A percentile compares a stretch with the other conserved stretches of the same genome.
Evolutionary conservation across 2,113 vertebrate genomes (phyloP).

Genomic region (Thalassarche chlororhynchos): DNA sequence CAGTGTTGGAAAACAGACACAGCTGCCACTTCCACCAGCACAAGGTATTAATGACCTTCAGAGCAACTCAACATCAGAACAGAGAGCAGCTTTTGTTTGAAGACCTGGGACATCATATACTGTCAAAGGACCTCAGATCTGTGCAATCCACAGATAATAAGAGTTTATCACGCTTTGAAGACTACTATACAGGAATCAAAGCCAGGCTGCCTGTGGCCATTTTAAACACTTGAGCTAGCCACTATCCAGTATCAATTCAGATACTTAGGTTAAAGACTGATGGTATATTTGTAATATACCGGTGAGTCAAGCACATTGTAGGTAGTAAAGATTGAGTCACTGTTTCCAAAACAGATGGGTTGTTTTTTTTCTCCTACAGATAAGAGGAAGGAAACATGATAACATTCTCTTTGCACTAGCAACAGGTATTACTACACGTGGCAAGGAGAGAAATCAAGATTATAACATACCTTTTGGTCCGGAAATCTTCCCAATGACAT

Average conservation of each 20-base stretch:
- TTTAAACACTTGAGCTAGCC: neutral
- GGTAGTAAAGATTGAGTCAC: neutral
- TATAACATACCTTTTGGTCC: neutral
- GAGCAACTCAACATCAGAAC: neutral
- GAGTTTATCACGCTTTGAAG: neutral
- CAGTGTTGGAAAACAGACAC: neutral
- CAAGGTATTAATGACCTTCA: neutral
- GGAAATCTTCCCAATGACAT: neutral
- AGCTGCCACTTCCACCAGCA: neutral
- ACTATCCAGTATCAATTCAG: neutral
- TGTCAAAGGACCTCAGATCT: neutral
- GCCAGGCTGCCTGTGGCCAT: neutral
- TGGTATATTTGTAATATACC: neutral
- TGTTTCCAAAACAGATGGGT: neutral
- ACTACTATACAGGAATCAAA: neutral
- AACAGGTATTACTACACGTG: neutral
- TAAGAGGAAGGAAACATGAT: neutral
- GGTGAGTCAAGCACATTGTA: neutral
- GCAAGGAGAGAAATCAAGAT: neutral
- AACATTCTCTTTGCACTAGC: neutral
- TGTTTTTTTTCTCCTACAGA: neutral
- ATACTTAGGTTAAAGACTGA: neutral
- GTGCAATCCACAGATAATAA: neutral
- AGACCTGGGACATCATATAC: neutral
- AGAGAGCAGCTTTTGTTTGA: neutral